Evolutionary conservation across 2,888 invertebrate genomes (phyloP).

Genomic region (Spilosoma lubricipeda): DNA sequence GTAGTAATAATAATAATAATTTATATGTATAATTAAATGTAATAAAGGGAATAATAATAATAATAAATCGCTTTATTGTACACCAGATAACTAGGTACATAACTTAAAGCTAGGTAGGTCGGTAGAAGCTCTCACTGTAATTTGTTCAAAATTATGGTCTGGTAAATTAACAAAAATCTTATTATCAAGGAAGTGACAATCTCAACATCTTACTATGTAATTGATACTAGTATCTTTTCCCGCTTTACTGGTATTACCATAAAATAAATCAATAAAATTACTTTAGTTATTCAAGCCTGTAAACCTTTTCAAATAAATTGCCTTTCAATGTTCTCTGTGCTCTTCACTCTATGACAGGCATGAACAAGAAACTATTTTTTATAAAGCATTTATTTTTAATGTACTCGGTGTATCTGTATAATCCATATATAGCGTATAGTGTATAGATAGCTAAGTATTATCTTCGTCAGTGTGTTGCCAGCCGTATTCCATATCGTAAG

Average conservation of each 20-base stretch:
- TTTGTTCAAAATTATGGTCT: neutral
- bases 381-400: neutral
- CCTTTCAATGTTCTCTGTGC: neutral
- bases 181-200: neutral
- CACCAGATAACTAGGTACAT: too few species aligned
- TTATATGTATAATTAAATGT: too few species aligned
- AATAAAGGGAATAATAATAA: too few species aligned
- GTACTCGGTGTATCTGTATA: neutral
- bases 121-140: too few species aligned
- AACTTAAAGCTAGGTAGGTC: too few species aligned
- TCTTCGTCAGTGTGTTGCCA: slow-evolving; percentile 34
- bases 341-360: neutral
- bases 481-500: slow-evolving; percentile 68
- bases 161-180: neutral
- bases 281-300: neutral
- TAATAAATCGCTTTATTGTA: too few species aligned
- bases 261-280: neutral
- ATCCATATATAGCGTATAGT: neutral
- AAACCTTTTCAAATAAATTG: neutral
- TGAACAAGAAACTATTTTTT: neutral
- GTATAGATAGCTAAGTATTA: slow-evolving; percentile 31
- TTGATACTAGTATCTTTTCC: neutral
- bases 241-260: neutral
- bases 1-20: too few species aligned
- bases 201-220: too few species aligned